Evolutionary conservation across 2,113 vertebrate species (phyloP).

Genomic region (Anhinga anhinga): DNA sequence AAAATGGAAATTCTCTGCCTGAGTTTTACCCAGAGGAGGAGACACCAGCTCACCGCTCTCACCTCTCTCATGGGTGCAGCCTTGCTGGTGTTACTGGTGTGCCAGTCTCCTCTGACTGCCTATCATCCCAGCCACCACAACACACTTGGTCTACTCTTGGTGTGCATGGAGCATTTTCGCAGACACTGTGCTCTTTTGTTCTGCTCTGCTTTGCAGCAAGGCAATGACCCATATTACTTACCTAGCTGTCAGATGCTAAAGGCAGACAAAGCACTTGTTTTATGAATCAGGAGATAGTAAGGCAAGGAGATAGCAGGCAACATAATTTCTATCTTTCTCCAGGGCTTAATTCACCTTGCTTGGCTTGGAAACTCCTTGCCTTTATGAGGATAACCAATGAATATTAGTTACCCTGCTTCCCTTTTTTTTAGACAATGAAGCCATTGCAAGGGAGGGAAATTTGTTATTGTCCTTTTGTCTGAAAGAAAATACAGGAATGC

Average conservation of each 20-base stretch:
- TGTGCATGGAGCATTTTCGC: not conserved
- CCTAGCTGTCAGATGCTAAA: not conserved
- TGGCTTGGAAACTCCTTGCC: not conserved
- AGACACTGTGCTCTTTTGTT: not conserved
- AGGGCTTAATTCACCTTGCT: not conserved
- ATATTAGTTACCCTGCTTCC: not conserved
- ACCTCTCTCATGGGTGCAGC: not conserved
- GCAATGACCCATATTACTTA: not conserved
- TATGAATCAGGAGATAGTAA: not conserved
- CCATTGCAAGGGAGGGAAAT: not conserved
- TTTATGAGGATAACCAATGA: not conserved
- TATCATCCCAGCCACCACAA: not conserved
- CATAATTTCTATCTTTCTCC: not conserved
- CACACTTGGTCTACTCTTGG: not conserved
- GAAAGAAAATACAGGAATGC: not conserved
- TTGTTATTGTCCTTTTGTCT: not conserved
- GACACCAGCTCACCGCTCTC: accelerated
- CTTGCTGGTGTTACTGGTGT: not conserved
- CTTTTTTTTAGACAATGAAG: not conserved
- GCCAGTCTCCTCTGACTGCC: not conserved
- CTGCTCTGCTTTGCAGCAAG: not conserved
- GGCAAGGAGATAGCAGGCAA: not conserved
- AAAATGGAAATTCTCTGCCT: not conserved
- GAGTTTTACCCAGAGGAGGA: not conserved
- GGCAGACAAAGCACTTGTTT: not conserved